These are phyloP conservation scores for Vanessa tameamea DNA, from an alignment of 1,140 invertebrate genomes.

Conservation along the genomic window DNA sequence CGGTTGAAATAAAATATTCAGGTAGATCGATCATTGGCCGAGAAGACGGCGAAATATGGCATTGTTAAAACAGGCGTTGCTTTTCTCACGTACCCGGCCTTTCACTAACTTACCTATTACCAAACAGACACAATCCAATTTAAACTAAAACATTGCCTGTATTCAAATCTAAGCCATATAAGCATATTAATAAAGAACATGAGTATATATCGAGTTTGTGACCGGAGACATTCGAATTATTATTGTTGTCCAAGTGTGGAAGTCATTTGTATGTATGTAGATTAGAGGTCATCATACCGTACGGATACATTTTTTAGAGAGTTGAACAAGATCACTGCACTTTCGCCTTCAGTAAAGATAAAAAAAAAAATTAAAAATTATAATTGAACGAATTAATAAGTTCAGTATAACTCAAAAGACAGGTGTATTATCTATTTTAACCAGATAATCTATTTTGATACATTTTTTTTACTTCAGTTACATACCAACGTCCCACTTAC, in stretches of 20 bases:
- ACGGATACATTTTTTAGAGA: conserved; percentile 52
- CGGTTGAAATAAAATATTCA: conserved; percentile 71
- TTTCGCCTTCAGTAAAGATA: conserved; percentile 28
- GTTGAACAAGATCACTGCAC: conserved; percentile 40
- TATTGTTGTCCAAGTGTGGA: conserved; percentile 75
- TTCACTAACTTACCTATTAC: conserved; percentile 74
- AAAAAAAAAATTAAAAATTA: not conserved
- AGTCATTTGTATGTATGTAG: conserved; percentile 77
- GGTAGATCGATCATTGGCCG: conserved; percentile 71
- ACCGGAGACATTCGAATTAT: conserved; percentile 61
- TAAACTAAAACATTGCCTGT: conserved; percentile 25
- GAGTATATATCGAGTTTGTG: conserved; percentile 18
- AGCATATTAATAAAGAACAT: conserved; percentile 27
- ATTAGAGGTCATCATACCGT: conserved; percentile 76
- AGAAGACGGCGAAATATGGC: conserved; percentile 74
- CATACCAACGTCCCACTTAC: conserved; percentile 40
- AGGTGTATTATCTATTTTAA: too few species aligned
- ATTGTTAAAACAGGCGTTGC: conserved; percentile 73
- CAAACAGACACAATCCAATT: conserved; percentile 56
- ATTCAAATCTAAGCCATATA: conserved; percentile 39
- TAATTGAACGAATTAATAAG: too few species aligned
- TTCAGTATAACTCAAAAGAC: too few species aligned
- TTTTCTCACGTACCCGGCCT: conserved; percentile 75
- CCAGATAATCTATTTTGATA: too few species aligned
- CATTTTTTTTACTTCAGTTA: not conserved